phyloP scores from a whole-genome alignment of 2,797 vertebrate species.

The Hydrophis major region DNA sequence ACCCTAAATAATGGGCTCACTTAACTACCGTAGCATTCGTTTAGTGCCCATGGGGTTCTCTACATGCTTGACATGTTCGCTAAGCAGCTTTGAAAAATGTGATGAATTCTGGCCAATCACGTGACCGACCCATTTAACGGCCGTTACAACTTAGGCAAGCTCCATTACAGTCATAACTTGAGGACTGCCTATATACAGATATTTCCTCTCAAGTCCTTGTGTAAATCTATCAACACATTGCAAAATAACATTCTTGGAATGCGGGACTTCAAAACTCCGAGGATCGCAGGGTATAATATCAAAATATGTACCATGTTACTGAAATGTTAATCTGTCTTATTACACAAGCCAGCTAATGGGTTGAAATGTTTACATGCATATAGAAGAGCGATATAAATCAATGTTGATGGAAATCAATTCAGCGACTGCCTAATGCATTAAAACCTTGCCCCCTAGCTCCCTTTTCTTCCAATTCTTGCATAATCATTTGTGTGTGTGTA shows the following conservation, averaged over 20 bases:
- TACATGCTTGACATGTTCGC: background rate
- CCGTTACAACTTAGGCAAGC: background rate
- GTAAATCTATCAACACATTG: background rate
- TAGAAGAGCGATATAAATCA: background rate
- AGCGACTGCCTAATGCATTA: background rate
- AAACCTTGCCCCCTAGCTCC: background rate
- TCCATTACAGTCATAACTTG: background rate
- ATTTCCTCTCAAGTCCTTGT: background rate
- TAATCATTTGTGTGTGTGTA: background rate
- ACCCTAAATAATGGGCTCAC: background rate
- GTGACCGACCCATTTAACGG: rapidly evolving
- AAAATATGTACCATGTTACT: background rate
- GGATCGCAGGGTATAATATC: background rate
- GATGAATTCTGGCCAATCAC: background rate
- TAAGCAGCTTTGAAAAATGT: background rate
- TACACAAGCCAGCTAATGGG: background rate
- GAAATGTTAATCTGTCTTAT: background rate
- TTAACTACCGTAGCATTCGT: background rate
- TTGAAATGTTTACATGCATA: background rate
- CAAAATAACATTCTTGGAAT: background rate
- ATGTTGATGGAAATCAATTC: background rate
- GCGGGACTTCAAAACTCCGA: background rate
- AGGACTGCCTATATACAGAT: background rate
- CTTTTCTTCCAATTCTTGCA: background rate
- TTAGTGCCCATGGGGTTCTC: background rate